Base-by-base conservation (phyloP, 1,140 invertebrate genomes). In the Ceratina japonica region DNA sequence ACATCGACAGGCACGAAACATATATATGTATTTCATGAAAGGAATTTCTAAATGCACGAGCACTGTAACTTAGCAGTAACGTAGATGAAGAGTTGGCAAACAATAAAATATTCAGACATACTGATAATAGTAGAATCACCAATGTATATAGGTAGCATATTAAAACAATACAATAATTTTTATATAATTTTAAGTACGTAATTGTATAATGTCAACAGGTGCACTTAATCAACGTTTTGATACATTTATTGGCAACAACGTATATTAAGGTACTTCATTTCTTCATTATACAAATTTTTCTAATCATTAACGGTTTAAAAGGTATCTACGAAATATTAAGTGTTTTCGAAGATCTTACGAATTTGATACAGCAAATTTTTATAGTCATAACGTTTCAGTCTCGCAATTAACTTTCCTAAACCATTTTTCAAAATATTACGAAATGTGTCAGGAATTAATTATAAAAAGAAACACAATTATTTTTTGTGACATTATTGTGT, bases 81-180 rank as follows among this genome's bases (percentile, higher is more conserved):
- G 75, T 66, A 61, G 52, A 58, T 72, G 49, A 44, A 44, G 37
- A 63, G 56, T 73, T 31, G 18, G 12, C 51, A 76, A 31, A 51
- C 51, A 84, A 68, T 54, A 51, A 61, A 54, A 73, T 52, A 71
- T 79, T 85, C 83, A 79, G 81, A 80, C 85, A 74, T 74, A 83
- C 52, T 44, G 56, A 79, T 88, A 88, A 85, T 68, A 88, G 88
- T 86, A 87, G 37, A 87, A 80, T 89, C 81, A 87, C 87, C 86
- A 89, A 63, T 92, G 91, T 91, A 92, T 89, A 91, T 92, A 91
- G 88, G 10, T 92, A 92, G 91, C 86, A 87, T 84, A 86, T 88
- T 88, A 78, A 88, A 72, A 80, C 86, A 88, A 87, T 87, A 16
- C 54, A 44, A 87, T 91, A 91, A 91, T 92, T 90, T 91, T 91